Conservation (phyloP, 2,797 vertebrate genomes). For the Gymnothorax javanicus region DNA sequence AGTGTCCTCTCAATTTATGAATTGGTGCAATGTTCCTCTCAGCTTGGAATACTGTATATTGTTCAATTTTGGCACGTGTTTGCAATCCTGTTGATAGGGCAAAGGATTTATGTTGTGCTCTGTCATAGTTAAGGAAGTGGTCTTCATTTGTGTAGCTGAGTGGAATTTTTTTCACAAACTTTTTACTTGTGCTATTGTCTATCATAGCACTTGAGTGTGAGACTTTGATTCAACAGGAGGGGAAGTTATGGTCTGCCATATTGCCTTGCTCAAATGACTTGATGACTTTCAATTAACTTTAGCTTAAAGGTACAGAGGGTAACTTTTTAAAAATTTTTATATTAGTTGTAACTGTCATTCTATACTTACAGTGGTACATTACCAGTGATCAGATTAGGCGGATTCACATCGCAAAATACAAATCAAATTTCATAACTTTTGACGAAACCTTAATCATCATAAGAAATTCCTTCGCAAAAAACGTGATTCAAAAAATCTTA, state of each 20-base stretch:
- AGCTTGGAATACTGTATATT: neutral
- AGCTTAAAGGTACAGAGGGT: too few species aligned
- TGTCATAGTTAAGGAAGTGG: constrained; percentile 54
- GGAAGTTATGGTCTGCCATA: neutral
- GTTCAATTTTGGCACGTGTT: neutral
- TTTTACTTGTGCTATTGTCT: constrained; percentile 49
- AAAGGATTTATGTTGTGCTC: constrained; percentile 37
- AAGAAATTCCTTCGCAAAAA: too few species aligned
- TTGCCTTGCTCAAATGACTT: too few species aligned
- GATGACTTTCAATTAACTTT: too few species aligned
- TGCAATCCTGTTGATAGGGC: neutral
- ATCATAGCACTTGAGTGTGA: constrained; percentile 47
- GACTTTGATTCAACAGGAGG: constrained; percentile 5
- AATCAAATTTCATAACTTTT: too few species aligned
- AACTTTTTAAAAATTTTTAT: too few species aligned
- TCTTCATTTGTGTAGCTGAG: constrained; percentile 58
- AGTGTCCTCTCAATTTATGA: neutral
- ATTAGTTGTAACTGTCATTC: too few species aligned
- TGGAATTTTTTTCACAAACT: constrained; percentile 55
- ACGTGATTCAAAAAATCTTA: too few species aligned
- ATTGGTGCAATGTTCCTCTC: neutral
- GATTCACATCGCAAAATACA: too few species aligned
- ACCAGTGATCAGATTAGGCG: too few species aligned
- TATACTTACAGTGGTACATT: too few species aligned
- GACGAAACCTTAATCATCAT: too few species aligned